phyloP scores from a whole-genome alignment of 2,113 vertebrate species.

The Carassius auratus region DNA sequence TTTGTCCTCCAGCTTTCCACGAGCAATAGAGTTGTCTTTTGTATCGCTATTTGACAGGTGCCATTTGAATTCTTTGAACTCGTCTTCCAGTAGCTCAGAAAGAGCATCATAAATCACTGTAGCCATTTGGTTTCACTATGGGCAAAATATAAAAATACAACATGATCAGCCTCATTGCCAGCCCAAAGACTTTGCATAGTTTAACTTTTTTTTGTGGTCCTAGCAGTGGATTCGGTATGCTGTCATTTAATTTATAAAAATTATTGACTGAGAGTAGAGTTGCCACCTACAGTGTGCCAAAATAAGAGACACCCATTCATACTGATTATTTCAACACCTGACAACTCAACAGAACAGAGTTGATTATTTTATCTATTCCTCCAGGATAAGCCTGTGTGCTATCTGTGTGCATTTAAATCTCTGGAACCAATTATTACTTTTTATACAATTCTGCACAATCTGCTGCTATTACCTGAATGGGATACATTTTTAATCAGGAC shows the following conservation, averaged over 20 bases:
- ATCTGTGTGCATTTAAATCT: too few relatives aligned
- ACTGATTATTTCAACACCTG: neutral
- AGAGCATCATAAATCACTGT: neutral
- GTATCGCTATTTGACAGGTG: neutral
- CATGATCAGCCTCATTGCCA: neutral
- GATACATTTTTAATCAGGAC: neutral
- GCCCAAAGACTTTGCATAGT: too few relatives aligned
- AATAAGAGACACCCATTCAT: neutral
- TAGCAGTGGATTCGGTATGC: too few relatives aligned
- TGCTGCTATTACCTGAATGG: neutral
- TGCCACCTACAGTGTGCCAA: neutral
- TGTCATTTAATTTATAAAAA: neutral
- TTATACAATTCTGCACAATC: neutral
- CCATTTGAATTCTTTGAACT: conserved; percentile 38
- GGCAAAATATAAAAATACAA: neutral
- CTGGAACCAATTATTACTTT: neutral
- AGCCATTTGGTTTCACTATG: conserved; percentile 15
- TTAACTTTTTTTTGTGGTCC: too few relatives aligned
- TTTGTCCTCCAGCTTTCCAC: conserved; percentile 28
- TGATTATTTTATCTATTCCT: neutral
- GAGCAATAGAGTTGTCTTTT: neutral
- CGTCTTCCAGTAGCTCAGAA: neutral
- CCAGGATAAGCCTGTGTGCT: neutral
- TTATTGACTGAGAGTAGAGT: neutral
- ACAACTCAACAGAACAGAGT: neutral